Evolutionary conservation across 2,797 vertebrate species (phyloP).

Genomic region (Delichon dasypus): DNA sequence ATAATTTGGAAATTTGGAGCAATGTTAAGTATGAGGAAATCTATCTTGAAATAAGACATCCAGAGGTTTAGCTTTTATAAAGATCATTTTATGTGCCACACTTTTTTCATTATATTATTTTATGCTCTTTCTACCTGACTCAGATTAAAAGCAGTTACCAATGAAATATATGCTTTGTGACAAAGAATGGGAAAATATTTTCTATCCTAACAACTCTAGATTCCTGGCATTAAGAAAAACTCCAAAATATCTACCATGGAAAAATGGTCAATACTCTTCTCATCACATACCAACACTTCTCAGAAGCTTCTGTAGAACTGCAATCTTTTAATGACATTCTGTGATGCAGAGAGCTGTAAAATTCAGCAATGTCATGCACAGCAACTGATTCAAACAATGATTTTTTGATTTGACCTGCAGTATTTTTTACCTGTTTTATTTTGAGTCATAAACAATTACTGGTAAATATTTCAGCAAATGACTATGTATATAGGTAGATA

Average conservation of each 20-base stretch:
- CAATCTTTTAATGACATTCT: neutral
- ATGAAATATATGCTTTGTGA: neutral
- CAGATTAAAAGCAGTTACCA: neutral
- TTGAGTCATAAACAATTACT: neutral
- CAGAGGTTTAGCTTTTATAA: neutral
- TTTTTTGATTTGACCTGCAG: neutral
- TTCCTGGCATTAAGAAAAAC: neutral
- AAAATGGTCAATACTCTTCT: neutral
- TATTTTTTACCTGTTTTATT: neutral
- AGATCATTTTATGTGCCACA: neutral
- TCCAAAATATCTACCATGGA: neutral
- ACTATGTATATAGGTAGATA: neutral
- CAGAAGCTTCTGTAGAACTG: neutral
- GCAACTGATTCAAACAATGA: rapidly evolving
- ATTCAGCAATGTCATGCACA: neutral
- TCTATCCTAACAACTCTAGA: neutral
- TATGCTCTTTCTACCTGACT: neutral
- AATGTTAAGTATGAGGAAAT: neutral
- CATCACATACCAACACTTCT: neutral
- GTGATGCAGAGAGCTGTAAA: neutral
- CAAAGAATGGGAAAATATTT: neutral
- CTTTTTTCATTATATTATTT: neutral
- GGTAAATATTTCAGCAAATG: neutral
- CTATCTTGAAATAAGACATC: neutral
- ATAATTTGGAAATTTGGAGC: neutral